These are phyloP conservation scores for Muscicapa striata DNA, from an alignment of 2,797 vertebrate species.

Conservation along the genomic window DNA sequence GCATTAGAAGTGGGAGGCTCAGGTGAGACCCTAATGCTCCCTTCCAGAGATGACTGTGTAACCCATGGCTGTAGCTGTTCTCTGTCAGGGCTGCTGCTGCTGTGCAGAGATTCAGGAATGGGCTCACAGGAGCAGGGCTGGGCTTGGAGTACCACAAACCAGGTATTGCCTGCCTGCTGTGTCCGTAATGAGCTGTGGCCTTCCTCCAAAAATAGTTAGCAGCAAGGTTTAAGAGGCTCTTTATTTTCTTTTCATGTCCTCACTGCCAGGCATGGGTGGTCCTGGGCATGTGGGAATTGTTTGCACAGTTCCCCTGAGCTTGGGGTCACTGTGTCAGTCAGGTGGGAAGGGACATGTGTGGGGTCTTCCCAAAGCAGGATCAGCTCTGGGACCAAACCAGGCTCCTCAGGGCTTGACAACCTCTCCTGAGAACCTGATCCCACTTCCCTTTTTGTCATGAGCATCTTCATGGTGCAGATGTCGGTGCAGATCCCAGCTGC, in stretches of 20 bases:
- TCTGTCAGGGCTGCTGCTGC: background rate
- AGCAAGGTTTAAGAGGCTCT: background rate
- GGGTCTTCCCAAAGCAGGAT: background rate
- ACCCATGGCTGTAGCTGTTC: background rate
- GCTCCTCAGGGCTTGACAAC: background rate
- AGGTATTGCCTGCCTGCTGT: background rate
- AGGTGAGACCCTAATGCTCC: background rate
- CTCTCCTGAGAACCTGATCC: background rate
- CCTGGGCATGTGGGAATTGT: background rate
- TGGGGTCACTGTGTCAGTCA: background rate
- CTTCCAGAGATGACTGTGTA: rapidly evolving
- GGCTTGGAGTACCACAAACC: background rate
- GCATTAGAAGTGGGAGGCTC: background rate
- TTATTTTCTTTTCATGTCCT: background rate
- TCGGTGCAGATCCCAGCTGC: background rate
- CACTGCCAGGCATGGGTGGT: background rate
- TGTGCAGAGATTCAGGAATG: background rate
- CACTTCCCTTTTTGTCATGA: background rate
- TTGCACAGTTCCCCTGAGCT: background rate
- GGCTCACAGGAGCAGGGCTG: background rate
- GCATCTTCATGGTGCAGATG: background rate
- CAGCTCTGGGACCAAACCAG: background rate
- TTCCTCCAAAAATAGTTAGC: background rate
- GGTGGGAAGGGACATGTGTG: background rate
- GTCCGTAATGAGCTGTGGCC: rapidly evolving